Evolutionary conservation across 2,797 vertebrate genomes (phyloP).

Genomic region (Poeciliopsis paucimaculata): DNA sequence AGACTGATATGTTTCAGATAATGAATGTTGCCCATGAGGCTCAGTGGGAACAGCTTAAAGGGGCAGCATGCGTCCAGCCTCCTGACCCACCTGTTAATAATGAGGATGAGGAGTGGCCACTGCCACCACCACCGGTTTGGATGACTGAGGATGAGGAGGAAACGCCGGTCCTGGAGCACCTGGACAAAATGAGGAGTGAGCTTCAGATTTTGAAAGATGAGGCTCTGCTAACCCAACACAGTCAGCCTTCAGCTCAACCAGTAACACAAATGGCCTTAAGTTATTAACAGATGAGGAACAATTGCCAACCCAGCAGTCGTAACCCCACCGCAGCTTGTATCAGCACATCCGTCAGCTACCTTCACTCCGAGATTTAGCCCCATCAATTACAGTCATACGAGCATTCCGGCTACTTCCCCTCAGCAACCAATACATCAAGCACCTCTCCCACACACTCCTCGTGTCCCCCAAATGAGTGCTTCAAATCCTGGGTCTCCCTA

Average conservation of each 20-base stretch:
- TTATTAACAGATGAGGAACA: too few species aligned
- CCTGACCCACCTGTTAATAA: neutral
- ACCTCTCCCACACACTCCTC: too few species aligned
- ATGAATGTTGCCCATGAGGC: neutral
- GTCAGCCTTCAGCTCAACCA: neutral
- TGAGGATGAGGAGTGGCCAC: neutral
- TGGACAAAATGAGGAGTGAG: neutral
- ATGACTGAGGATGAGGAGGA: neutral
- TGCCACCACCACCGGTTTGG: neutral
- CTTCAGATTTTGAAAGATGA: neutral
- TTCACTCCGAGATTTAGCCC: too few species aligned
- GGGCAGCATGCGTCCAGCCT: neutral
- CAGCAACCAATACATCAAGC: too few species aligned
- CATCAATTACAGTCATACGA: too few species aligned
- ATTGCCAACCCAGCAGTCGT: too few species aligned
- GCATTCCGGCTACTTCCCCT: too few species aligned
- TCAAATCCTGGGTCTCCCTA: too few species aligned
- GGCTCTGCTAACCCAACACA: neutral
- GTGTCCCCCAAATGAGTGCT: too few species aligned
- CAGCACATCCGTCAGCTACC: too few species aligned
- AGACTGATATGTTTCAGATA: neutral
- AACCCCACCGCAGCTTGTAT: too few species aligned
- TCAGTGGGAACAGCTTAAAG: neutral
- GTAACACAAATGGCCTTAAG: neutral
- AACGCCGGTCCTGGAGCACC: neutral